These are phyloP conservation scores for Mastomys natalensis DNA, from an alignment of 2,113 vertebrate species.

Conservation along the genomic window DNA sequence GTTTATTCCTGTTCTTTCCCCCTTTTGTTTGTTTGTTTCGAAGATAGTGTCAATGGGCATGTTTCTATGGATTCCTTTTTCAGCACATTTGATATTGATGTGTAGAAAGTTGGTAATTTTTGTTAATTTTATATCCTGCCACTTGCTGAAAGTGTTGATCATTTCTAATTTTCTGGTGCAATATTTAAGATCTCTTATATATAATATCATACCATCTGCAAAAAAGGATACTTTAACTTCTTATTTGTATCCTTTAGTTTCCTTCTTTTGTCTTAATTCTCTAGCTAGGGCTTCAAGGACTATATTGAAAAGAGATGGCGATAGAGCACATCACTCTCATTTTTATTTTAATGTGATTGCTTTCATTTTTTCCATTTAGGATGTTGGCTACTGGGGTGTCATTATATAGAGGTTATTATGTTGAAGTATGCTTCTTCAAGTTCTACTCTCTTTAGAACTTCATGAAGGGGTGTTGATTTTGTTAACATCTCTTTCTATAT, in stretches of 20 bases:
- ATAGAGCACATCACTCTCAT: neutral
- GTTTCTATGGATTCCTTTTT: neutral
- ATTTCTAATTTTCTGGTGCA: neutral
- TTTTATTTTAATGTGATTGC: neutral
- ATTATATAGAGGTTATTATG: neutral
- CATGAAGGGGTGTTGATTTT: neutral
- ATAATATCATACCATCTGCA: neutral
- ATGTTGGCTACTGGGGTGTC: neutral
- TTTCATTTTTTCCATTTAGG: neutral
- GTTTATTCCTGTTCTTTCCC: neutral
- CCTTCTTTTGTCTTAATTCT: neutral
- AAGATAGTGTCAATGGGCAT: neutral
- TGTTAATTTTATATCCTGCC: neutral
- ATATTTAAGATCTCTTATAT: neutral
- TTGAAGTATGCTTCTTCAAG: neutral
- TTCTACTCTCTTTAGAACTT: neutral
- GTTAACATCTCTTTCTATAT: neutral
- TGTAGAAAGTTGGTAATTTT: neutral
- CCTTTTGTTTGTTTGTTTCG: neutral
- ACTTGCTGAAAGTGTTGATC: neutral
- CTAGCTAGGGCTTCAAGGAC: neutral
- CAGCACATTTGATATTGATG: neutral
- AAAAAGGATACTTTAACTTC: neutral
- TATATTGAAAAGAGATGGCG: neutral
- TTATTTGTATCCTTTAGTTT: neutral